phyloP scores from a whole-genome alignment of 2,113 vertebrate genomes.

The Zootoca vivipara region DNA sequence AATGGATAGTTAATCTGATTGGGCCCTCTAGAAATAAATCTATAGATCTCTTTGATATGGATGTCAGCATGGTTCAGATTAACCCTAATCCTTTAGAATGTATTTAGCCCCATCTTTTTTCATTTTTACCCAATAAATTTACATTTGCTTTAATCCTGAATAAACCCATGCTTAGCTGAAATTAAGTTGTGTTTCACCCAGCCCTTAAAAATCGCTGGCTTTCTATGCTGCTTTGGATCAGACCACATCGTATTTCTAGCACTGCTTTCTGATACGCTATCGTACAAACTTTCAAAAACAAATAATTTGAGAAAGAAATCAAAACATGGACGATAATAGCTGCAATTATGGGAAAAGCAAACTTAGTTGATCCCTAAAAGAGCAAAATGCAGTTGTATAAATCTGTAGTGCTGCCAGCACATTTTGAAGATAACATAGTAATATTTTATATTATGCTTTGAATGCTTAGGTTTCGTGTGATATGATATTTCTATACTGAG shows the following conservation, averaged over 20 bases:
- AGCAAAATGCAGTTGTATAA: neutral
- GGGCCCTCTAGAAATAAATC: neutral
- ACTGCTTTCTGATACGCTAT: neutral
- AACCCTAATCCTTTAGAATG: conserved; percentile 8
- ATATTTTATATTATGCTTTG: neutral
- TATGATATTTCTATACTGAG: neutral
- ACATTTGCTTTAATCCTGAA: neutral
- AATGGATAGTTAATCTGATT: neutral
- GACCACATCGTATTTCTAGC: neutral
- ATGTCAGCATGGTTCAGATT: neutral
- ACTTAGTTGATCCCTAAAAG: neutral
- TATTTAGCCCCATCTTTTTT: neutral
- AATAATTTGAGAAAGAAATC: neutral
- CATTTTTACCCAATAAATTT: neutral
- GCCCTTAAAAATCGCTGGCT: accelerated
- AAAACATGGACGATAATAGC: neutral
- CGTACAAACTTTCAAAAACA: neutral
- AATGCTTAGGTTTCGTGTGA: neutral
- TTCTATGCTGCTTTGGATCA: neutral
- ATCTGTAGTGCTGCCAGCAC: neutral
- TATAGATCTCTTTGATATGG: neutral
- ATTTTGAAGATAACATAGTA: neutral
- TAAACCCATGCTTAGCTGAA: neutral
- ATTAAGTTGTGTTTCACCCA: neutral
- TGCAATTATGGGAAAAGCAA: neutral